A percentile compares a stretch with the other conserved stretches of the same genome.
These are phyloP conservation scores for Cheilosia urbana DNA, from an alignment of 2,888 invertebrate species.

Conservation along the genomic window DNA sequence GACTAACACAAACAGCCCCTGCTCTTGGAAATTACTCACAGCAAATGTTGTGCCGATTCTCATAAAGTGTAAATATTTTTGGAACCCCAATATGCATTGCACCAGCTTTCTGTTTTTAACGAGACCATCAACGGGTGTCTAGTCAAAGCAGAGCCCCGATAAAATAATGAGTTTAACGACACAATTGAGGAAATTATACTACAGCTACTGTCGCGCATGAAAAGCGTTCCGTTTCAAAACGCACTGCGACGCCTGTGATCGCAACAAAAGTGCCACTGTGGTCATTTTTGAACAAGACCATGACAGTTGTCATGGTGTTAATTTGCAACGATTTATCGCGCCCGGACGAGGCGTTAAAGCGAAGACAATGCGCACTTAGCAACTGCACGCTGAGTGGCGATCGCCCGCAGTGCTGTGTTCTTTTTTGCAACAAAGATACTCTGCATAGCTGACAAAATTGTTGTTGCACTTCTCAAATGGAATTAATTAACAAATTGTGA, in stretches of 20 bases:
- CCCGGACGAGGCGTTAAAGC: constrained; percentile 37
- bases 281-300: constrained; percentile 2
- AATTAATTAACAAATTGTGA: constrained; percentile 69
- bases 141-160: constrained; percentile 12
- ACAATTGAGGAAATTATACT: constrained; percentile 60
- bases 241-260: constrained; percentile 14
- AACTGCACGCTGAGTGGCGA: constrained; percentile 14
- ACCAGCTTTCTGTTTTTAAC: constrained; percentile 18
- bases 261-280: constrained; percentile 13
- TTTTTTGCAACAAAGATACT: neutral
- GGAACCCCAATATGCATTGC: constrained; percentile 28
- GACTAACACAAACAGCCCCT: constrained; percentile 23
- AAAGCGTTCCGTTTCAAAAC: neutral
- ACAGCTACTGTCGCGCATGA: neutral
- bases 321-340: constrained; percentile 67
- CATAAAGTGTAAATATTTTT: constrained; percentile 31
- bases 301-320: constrained; percentile 66
- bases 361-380: constrained; percentile 46
- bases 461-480: constrained; percentile 28
- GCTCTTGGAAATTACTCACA: neutral
- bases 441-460: constrained; percentile 3
- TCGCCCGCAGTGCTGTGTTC: constrained; percentile 28
- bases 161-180: neutral
- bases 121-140: constrained; percentile 9
- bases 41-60: neutral